Base-by-base conservation (phyloP, 2,797 vertebrate species). In the Bryconaethiops microstoma region DNA sequence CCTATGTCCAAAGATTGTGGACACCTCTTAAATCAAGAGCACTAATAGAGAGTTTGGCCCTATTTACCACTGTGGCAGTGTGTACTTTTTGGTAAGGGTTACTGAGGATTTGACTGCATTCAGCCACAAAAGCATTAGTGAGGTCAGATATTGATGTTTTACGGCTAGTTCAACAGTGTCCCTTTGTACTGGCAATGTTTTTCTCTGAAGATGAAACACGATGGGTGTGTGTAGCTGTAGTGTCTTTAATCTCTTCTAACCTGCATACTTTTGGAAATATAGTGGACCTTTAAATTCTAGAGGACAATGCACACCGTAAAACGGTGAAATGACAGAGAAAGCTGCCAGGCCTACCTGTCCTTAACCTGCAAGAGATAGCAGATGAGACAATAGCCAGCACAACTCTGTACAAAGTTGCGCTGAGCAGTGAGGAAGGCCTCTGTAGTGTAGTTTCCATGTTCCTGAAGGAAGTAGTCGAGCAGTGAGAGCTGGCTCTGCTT, bases 321-420 rank as follows among this genome's bases (percentile, higher is more conserved):
- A 60, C 54, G 40, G n/a, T 21, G 42, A 29, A 57, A 5, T 25
- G 29, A 8, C 3, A 60, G 35, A 21, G 10, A 65, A 12, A 67
- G 45, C 0, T 16, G n/a, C 1, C n/a, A 25, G 55, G 2, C 82
- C 87, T 75, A 97, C 97, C 97, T 96, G 95, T 99, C 97, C 83
- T 99, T 99, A 85, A 99, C 97, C 92, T 99, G 97, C 88, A 99
- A 94, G 77, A 99, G 94, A 93, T 99, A 99, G 70, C 97, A 99
- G 84, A 99, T 95, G 72, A 99, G 93, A 85, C 97, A 97, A 90
- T 99, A 99, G 0, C 96, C 97, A 0, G 97, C 97, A 0, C 97
- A 99, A 92, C 97, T 98, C 89, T 97, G 94, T 1, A 99, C 97
- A 0, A 99, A 99, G 88, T 96, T 99, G 71, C 97, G 91, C 92